Base-by-base conservation (phyloP, 2,797 vertebrate species). In the Trachops cirrhosus region DNA sequence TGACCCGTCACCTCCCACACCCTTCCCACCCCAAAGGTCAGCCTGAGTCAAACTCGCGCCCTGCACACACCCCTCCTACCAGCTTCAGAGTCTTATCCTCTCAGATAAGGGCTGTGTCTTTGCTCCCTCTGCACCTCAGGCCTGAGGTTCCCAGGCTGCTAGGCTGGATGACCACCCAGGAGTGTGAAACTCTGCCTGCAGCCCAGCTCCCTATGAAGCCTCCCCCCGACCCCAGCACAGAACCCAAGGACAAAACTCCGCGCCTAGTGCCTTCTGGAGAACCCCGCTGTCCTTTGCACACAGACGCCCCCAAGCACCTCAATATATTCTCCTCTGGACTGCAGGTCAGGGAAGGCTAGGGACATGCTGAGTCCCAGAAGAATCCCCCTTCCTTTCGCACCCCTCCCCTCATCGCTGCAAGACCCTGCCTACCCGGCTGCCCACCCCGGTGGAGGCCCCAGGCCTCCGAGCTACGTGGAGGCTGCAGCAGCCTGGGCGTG, bases 21-120 rank as follows among this genome's bases (percentile, higher is more conserved):
- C 5, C 32, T 37, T 15, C 3, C 29, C 1, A 9, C 3, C 26
- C 78, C 18, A 44, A 39, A 78, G 54, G 29, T 62, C 44, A 5
- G 50, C 5, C 14, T 1, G 41, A 75, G 75, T 50, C 57, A 41
- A 39, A 57, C 0, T 21, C 0, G 1, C 68, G 54, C 7, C 39
- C 67, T 29, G 7, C 22, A 4, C 2, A 1, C 4, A 1, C 11
- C 24, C 22, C 18, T 46, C 11, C n/a, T 14, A 14, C 46, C 6
- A 26, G 32, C 14, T n/a, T 48, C n/a, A 2, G 22, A 44, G 68
- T 0, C 0, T 5, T 8, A 0, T 24, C 6, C 21, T 19, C 16
- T 12, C 32, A 26, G n/a, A n/a, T n/a, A n/a, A n/a, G 22, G 15
- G 44, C 19, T 19, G 6, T 3, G 1, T 26, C 57, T 16, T 8